Evolutionary conservation across 64 coral and sea anemone species (phyloP).

Genomic region (Actinia equina): DNA sequence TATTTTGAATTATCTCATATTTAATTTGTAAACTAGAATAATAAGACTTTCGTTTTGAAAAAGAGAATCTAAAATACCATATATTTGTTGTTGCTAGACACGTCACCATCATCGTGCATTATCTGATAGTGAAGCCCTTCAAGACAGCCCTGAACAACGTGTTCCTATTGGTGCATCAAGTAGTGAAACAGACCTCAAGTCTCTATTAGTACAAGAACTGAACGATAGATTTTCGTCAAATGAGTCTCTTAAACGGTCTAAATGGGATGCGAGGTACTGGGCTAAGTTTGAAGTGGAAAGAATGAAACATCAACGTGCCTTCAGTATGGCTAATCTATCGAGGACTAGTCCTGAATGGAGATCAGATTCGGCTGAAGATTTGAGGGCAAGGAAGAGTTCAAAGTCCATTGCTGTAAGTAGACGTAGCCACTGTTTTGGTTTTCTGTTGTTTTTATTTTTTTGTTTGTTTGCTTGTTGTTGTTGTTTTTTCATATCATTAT

Average conservation of each 20-base stretch:
- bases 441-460: too few relatives aligned
- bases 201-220: constrained; percentile 63
- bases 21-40: too few relatives aligned
- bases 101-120: constrained; percentile 19
- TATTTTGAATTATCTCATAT: too few relatives aligned
- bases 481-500: too few relatives aligned
- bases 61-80: too few relatives aligned
- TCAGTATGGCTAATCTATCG: constrained; percentile 43
- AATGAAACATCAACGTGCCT: constrained; percentile 29
- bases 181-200: constrained; percentile 60
- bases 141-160: constrained; percentile 26
- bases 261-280: constrained; percentile 29
- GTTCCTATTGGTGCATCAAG: constrained; percentile 72
- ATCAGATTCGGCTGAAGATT: constrained; percentile 65
- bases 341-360: constrained; percentile 46
- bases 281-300: constrained; percentile 55
- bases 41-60: too few relatives aligned
- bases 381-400: constrained; percentile 67
- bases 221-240: constrained; percentile 70
- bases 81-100: not conserved
- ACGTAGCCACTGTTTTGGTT: too few relatives aligned
- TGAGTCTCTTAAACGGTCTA: constrained; percentile 55
- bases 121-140: constrained; percentile 49
- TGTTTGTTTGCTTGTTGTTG: too few relatives aligned
- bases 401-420: constrained; percentile 77